These are phyloP conservation scores for Mastomys coucha DNA, from an alignment of 2,113 vertebrate species.

Conservation along the genomic window DNA sequence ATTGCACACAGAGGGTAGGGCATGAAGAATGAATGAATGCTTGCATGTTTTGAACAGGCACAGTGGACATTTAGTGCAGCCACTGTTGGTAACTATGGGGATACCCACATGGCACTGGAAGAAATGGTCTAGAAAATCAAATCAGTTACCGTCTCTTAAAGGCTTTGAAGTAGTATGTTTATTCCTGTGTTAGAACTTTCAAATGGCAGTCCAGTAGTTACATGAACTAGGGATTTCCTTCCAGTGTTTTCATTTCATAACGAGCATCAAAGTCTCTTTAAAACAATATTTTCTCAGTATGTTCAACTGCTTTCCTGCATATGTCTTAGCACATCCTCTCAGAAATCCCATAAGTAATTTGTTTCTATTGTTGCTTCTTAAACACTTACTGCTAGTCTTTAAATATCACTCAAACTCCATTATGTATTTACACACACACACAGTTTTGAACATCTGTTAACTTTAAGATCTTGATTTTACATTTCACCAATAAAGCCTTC, in stretches of 20 bases:
- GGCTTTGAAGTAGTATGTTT: neutral
- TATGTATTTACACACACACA: constrained; percentile 3
- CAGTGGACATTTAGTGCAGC: neutral
- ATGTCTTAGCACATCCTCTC: neutral
- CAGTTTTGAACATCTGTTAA: constrained; percentile 17
- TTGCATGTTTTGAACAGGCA: constrained; percentile 38
- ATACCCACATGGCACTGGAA: neutral
- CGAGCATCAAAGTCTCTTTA: neutral
- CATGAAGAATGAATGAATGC: neutral
- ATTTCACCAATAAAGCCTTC: constrained; percentile 57
- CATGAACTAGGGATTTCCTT: neutral
- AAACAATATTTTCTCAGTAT: neutral
- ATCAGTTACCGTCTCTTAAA: neutral
- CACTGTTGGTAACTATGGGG: neutral
- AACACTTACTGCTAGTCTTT: constrained; percentile 45
- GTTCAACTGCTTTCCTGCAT: neutral
- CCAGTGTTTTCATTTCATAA: constrained; percentile 38
- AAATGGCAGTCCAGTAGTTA: neutral
- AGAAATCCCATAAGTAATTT: neutral
- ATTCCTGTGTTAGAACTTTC: neutral
- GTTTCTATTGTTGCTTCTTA: constrained; percentile 51
- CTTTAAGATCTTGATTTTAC: constrained; percentile 51
- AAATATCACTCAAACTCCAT: constrained; percentile 27
- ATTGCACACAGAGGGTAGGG: neutral
- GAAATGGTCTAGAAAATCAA: neutral